Evolutionary conservation across 2,113 vertebrate genomes (phyloP).

Genomic region (Podiceps cristatus): DNA sequence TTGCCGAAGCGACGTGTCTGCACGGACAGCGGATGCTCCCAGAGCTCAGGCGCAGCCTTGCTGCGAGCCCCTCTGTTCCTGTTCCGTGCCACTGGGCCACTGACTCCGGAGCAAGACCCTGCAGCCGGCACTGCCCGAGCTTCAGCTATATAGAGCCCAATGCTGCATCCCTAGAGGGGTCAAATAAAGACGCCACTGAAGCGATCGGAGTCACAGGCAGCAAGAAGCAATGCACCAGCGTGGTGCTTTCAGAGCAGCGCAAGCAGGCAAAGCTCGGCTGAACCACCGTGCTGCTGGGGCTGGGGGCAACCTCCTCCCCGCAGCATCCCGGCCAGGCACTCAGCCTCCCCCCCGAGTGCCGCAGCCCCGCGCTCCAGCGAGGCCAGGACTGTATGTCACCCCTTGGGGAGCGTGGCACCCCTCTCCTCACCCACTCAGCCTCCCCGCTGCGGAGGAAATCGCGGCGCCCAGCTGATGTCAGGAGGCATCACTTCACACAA

Average conservation of each 20-base stretch:
- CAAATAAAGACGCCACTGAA: not conserved
- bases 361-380: accelerated
- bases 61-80: not conserved
- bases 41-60: not conserved
- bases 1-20: accelerated
- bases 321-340: accelerated
- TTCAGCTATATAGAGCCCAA: not conserved
- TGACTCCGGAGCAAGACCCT: not conserved
- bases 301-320: not conserved
- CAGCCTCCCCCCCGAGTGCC: not conserved
- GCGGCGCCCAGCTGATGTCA: conserved; percentile 46
- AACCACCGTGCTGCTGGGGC: accelerated
- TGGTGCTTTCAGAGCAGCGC: not conserved
- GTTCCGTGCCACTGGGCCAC: not conserved
- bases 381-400: not conserved
- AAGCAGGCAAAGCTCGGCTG: not conserved
- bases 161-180: not conserved
- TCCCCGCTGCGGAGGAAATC: not conserved
- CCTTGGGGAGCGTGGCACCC: not conserved
- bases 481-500: conserved; percentile 63
- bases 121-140: not conserved
- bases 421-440: not conserved
- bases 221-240: accelerated
- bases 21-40: not conserved
- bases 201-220: not conserved